Evolutionary conservation across 2,888 invertebrate species (phyloP).

Genomic region (Nymphalis polychloros): DNA sequence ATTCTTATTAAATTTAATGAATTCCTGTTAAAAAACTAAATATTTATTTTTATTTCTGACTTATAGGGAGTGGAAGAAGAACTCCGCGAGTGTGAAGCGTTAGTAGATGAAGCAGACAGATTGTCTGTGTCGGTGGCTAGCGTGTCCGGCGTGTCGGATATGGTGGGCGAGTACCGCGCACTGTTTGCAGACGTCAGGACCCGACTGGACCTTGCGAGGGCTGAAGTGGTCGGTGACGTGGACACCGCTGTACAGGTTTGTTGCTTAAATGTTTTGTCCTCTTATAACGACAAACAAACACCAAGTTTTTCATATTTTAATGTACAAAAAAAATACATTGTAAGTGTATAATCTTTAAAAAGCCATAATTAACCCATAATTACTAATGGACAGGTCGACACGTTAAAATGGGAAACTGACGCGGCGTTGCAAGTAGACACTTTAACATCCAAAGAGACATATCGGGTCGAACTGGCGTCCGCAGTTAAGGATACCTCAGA

Average conservation of each 20-base stretch:
- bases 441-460: constrained; percentile 91
- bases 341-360: not conserved
- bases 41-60: not conserved
- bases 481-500: constrained; percentile 87
- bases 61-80: constrained; percentile 65
- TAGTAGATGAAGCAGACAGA: constrained; percentile 68
- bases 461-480: constrained; percentile 87
- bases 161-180: constrained; percentile 70
- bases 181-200: constrained; percentile 64
- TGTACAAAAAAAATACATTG: no score
- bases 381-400: constrained; percentile 83
- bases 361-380: not conserved
- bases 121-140: constrained; percentile 53
- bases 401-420: constrained; percentile 88
- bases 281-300: no score
- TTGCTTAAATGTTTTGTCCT: not conserved
- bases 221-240: constrained; percentile 65
- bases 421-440: constrained; percentile 92
- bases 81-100: constrained; percentile 60
- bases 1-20: not conserved
- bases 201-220: constrained; percentile 62
- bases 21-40: not conserved
- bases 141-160: constrained; percentile 57
- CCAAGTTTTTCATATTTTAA: no score
- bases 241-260: constrained; percentile 71